These are phyloP conservation scores for Sebastiscus albofasciatus DNA, from an alignment of 2,797 vertebrate species.

Conservation along the genomic window DNA sequence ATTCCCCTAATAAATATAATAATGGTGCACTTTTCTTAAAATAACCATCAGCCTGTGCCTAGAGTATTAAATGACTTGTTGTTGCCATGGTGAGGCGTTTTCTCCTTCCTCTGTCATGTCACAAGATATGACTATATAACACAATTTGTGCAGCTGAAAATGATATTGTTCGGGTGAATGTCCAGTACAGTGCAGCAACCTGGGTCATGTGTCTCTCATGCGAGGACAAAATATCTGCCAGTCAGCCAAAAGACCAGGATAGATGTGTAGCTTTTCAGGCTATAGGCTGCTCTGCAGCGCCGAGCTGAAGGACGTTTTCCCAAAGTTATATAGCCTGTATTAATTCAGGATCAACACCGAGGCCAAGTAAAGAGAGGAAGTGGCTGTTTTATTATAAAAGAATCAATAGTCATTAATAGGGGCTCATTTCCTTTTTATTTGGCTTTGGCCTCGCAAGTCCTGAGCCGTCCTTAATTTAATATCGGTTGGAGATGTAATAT, in stretches of 20 bases:
- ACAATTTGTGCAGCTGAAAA: conserved; percentile 35
- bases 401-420: conserved; percentile 80
- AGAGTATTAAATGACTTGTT: conserved; percentile 44
- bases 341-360: conserved; percentile 59
- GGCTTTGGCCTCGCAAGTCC: conserved; percentile 65
- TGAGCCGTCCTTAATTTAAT: conserved; percentile 78
- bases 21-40: conserved; percentile 41
- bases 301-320: conserved; percentile 41
- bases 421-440: conserved; percentile 78
- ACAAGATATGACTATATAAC: conserved; percentile 29
- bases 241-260: conserved; percentile 24
- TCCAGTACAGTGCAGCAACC: not conserved
- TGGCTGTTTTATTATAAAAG: conserved; percentile 67
- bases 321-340: conserved; percentile 43
- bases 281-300: conserved; percentile 5
- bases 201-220: conserved; percentile 14
- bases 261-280: conserved; percentile 17
- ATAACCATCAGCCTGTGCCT: conserved; percentile 43
- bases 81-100: conserved; percentile 64
- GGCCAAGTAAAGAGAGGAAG: conserved; percentile 59
- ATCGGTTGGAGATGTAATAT: conserved; percentile 76
- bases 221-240: conserved; percentile 25
- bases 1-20: conserved; percentile 6
- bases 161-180: not conserved
- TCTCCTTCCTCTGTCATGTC: conserved; percentile 32